Percentiles rank a stretch among this genome's conserved stretches.
Evolutionary conservation across 2,888 invertebrate species (phyloP).

Genomic region (Rhogogaster chlorosoma): DNA sequence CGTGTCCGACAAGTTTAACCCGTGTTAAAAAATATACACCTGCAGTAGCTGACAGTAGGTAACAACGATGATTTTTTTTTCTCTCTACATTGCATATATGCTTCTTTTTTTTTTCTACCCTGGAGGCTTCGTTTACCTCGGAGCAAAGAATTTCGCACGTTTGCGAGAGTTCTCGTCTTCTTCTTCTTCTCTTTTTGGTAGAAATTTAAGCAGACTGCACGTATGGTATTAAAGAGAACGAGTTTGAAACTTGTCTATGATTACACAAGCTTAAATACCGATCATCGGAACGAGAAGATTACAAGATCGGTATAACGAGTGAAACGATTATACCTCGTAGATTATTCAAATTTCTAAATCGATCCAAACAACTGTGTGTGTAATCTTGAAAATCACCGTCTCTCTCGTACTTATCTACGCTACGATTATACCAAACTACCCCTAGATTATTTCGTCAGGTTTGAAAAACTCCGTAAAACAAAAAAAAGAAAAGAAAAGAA

Average conservation of each 20-base stretch:
- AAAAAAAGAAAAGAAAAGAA: not conserved
- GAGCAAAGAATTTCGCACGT: not conserved
- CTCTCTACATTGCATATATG: not conserved
- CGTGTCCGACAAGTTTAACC: not conserved
- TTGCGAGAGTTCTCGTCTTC: not conserved
- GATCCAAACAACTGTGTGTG: not conserved
- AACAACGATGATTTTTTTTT: not conserved
- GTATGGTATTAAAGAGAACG: not conserved
- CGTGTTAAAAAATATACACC: not conserved
- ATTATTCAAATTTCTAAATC: slow-evolving; percentile 25
- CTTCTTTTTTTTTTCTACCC: slow-evolving; percentile 56
- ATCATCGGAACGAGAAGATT: not conserved
- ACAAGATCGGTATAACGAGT: not conserved
- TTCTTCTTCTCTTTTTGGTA: not conserved
- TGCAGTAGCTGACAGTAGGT: not conserved
- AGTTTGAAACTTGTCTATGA: not conserved
- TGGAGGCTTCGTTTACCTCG: not conserved
- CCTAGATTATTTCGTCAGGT: not conserved
- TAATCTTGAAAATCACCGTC: slow-evolving; percentile 22
- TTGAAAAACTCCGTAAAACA: not conserved
- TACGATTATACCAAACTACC: not conserved
- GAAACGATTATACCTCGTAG: not conserved
- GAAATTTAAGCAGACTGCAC: not conserved
- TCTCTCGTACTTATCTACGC: not conserved
- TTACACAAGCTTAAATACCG: not conserved